Percentiles rank a stretch among this genome's conserved stretches.
phyloP scores from a whole-genome alignment of 2,888 invertebrate genomes.

The Tetanocera ferruginea region DNA sequence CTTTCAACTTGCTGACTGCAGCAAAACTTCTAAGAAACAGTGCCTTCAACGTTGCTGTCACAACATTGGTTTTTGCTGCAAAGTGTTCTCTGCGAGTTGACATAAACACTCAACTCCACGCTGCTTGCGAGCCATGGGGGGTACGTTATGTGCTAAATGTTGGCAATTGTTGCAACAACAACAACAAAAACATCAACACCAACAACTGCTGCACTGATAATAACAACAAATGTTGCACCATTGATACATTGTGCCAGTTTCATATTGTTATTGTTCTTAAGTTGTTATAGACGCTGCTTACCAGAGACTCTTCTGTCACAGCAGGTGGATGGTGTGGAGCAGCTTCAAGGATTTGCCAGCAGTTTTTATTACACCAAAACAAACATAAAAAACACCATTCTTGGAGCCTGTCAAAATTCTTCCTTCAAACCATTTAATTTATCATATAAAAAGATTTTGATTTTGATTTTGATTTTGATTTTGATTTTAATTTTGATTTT shows the following conservation, averaged over 20 bases:
- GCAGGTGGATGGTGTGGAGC: slow-evolving; percentile 21
- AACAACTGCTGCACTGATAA: not conserved
- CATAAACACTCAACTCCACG: slow-evolving; percentile 9
- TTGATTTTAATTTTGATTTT: too few relatives aligned
- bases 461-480: too few relatives aligned
- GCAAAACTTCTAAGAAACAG: not conserved
- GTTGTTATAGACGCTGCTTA: not conserved
- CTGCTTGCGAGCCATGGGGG: slow-evolving; percentile 7
- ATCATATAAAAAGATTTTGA: too few relatives aligned
- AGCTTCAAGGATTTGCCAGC: slow-evolving; percentile 19
- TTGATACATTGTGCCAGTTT: not conserved
- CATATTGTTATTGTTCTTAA: slow-evolving; percentile 39
- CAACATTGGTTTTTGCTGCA: not conserved
- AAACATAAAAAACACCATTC: too few relatives aligned
- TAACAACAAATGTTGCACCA: not conserved
- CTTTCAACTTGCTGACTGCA: not conserved
- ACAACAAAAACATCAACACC: slow-evolving; percentile 26
- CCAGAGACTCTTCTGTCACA: slow-evolving; percentile 15
- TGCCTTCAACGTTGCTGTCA: not conserved
- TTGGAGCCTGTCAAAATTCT: too few relatives aligned
- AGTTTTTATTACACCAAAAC: not conserved
- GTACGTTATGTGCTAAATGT: slow-evolving; percentile 4
- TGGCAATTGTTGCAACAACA: slow-evolving; percentile 2
- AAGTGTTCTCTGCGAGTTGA: slow-evolving; percentile 1
- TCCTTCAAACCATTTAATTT: too few relatives aligned